phyloP scores from a whole-genome alignment of 2,797 vertebrate species.

The Sylvilagus floridanus region DNA sequence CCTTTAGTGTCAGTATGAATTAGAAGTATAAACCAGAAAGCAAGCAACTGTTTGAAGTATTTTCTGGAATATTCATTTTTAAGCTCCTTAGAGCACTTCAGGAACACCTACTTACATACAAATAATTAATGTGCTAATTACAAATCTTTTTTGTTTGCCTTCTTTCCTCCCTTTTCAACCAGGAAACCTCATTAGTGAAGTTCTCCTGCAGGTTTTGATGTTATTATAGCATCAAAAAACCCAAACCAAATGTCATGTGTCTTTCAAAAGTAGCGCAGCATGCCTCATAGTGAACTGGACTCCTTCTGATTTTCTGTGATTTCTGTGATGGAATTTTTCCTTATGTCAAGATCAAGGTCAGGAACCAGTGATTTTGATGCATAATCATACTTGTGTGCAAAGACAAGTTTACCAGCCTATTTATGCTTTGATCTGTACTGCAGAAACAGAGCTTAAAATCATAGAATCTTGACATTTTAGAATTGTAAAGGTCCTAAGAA shows the following conservation, averaged over 20 bases:
- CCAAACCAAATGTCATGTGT: slow-evolving; percentile 70
- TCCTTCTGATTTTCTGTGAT: slow-evolving; percentile 69
- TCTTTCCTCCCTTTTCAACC: slow-evolving; percentile 60
- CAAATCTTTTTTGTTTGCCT: slow-evolving; percentile 60
- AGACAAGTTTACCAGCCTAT: slow-evolving; percentile 63
- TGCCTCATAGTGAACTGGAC: slow-evolving; percentile 45
- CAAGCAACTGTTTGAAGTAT: neutral
- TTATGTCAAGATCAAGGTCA: slow-evolving; percentile 79
- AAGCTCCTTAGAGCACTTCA: slow-evolving; percentile 47
- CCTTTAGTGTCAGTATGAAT: neutral
- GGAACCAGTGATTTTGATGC: slow-evolving; percentile 69
- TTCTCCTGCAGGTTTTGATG: slow-evolving; percentile 60
- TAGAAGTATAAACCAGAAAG: slow-evolving; percentile 36
- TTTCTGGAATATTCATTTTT: slow-evolving; percentile 58
- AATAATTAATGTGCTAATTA: slow-evolving; percentile 78
- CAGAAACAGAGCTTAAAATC: slow-evolving; percentile 48
- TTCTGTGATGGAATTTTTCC: slow-evolving; percentile 74
- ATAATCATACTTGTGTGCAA: slow-evolving; percentile 56
- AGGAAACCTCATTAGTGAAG: slow-evolving; percentile 64
- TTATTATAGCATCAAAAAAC: slow-evolving; percentile 68
- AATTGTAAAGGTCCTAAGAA: slow-evolving; percentile 58
- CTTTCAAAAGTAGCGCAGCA: slow-evolving; percentile 73
- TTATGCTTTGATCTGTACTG: slow-evolving; percentile 60
- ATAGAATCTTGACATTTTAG: slow-evolving; percentile 68
- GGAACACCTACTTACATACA: slow-evolving; percentile 40